Conservation (phyloP, 1,140 invertebrate genomes). For the Vollenhovia emeryi region DNA sequence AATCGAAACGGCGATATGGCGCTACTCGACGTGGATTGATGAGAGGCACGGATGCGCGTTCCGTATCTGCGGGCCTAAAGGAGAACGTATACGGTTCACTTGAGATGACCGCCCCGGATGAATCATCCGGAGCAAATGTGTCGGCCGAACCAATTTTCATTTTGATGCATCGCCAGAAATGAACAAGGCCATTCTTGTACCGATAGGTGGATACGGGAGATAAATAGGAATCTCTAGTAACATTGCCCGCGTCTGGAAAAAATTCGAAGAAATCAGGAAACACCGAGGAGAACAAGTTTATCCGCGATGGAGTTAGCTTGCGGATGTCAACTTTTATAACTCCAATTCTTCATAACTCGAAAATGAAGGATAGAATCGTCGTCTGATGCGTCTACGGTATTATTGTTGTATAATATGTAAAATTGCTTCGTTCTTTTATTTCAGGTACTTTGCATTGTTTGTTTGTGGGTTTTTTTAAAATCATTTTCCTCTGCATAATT, state of each 20-base stretch:
- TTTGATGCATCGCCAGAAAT: not conserved
- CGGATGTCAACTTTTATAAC: not conserved
- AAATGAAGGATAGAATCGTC: not conserved
- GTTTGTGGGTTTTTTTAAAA: no score
- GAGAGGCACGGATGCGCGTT: constrained; percentile 50
- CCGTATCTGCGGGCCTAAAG: constrained; percentile 26
- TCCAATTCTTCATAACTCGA: not conserved
- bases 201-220: not conserved
- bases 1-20: constrained; percentile 68
- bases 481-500: no score
- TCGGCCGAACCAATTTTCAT: not conserved
- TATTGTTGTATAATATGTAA: no score
- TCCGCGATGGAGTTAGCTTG: not conserved
- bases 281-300: not conserved
- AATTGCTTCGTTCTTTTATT: no score
- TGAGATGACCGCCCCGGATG: not conserved
- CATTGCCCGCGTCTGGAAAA: not conserved
- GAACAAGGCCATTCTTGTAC: not conserved
- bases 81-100: not conserved
- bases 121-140: not conserved
- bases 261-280: not conserved
- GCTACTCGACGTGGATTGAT: constrained; percentile 66
- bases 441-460: no score
- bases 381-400: no score
- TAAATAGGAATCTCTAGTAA: not conserved